Evolutionary conservation across 1,140 invertebrate species (phyloP).

Genomic region (Diabrotica virgifera): DNA sequence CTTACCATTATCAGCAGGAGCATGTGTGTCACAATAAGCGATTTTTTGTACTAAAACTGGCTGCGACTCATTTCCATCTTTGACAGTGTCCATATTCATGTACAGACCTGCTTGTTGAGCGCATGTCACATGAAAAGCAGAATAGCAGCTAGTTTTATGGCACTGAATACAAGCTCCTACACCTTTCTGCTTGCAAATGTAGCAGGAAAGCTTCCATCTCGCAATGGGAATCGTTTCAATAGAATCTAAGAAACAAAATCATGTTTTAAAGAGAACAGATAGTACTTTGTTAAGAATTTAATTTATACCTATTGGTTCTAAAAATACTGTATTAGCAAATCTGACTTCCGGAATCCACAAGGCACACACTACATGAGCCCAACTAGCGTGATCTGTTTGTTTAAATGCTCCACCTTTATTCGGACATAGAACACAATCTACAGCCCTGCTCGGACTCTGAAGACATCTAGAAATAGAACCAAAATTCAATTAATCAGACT

Average conservation of each 20-base stretch:
- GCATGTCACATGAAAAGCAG: constrained; percentile 98
- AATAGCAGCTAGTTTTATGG: constrained; percentile 93
- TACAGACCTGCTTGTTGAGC: constrained; percentile 92
- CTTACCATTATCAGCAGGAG: constrained; percentile 68
- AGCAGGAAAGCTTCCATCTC: constrained; percentile 92
- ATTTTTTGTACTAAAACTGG: constrained; percentile 87
- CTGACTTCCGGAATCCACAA: constrained; percentile 98
- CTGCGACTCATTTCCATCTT: constrained; percentile 61
- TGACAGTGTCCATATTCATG: constrained; percentile 95
- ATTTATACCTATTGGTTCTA: constrained; percentile 80
- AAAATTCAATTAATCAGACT: too few relatives aligned
- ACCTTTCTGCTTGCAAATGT: constrained; percentile 92
- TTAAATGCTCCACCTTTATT: constrained; percentile 98
- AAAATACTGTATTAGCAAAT: constrained; percentile 95
- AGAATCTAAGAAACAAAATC: constrained; percentile 61
- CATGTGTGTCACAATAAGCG: constrained; percentile 93
- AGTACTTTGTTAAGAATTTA: constrained; percentile 4
- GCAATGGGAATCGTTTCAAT: constrained; percentile 94
- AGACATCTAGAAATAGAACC: constrained; percentile 60
- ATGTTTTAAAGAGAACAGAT: not conserved
- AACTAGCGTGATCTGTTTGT: constrained; percentile 92
- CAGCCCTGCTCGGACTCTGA: constrained; percentile 91
- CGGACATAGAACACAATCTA: constrained; percentile 96
- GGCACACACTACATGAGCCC: constrained; percentile 98
- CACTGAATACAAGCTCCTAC: constrained; percentile 98